Evolutionary conservation across 2,797 vertebrate species (phyloP), one percentile per base, ranked within the genome.

Genomic region (Tarsius wallacei): DNA sequence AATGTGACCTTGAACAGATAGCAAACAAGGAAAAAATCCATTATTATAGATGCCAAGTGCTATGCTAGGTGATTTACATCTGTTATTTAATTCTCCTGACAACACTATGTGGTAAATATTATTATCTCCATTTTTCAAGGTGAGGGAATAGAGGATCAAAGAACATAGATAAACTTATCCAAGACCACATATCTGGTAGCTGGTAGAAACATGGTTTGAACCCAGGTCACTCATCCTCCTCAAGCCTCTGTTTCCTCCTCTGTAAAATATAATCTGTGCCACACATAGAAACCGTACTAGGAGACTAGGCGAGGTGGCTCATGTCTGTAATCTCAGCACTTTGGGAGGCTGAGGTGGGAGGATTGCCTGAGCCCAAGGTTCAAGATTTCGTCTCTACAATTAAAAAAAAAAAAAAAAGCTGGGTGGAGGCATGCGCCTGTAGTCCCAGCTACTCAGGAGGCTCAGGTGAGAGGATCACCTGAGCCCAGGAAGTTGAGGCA

Each of bases 41-140:
- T 94, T 89, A 86, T 96, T 92, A 91, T 85, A 97, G 86, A 94
- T 82, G 59, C 89, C 81, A 87, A 80, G n/a, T 61, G 24, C 82
- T 53, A 5, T 42, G 85, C 70, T 24, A 66, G 33, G 64, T 96
- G 91, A 96, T 87, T 95, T 96, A 95, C 74, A 83, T 87, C 92
- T 96, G 87, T 82, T 87, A 36, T 82, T 97, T 71, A 76, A 95
- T 93, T 88, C 78, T 96, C 55, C 78, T 77, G 90, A 96, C 90
- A 83, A 81, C 33, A 19, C 33, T 80, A 15, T 14, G 55, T 97
- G 22, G 59, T 93, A 93, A 93, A 78, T 66, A 90, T 81, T 78
- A 89, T 59, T 74, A 88, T 94, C 76, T 33, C 24, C 36, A 53
- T 88, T 89, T 96, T 96, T 83, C 70, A 70, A 81, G 70, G 68